A percentile compares a stretch with the other conserved stretches of the same genome.
phyloP scores from a whole-genome alignment of 2,888 invertebrate species.

The Lacanobia wlatinum region DNA sequence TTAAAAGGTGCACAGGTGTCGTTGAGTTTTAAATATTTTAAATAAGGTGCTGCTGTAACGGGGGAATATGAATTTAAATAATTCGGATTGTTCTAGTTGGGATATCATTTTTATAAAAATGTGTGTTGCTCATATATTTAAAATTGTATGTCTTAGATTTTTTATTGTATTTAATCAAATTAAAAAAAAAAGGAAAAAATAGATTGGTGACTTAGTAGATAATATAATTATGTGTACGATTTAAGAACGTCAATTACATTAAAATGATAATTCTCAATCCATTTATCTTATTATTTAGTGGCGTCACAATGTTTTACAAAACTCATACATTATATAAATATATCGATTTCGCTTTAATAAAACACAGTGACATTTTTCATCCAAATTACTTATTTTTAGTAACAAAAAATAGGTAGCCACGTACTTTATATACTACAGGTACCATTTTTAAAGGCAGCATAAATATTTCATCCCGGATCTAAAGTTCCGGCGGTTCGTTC shows the following conservation, averaged over 20 bases:
- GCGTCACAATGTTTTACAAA: neutral
- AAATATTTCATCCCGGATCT: neutral
- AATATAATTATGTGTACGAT: conserved; percentile 8
- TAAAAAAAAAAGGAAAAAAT: neutral
- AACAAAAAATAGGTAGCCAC: neutral
- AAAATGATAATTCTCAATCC: neutral
- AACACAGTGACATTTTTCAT: neutral
- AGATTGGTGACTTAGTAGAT: conserved; percentile 1
- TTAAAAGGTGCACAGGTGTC: conserved; percentile 7
- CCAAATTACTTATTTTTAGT: too few relatives aligned
- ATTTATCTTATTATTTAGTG: neutral
- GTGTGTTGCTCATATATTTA: conserved; percentile 36
- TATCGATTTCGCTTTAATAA: neutral
- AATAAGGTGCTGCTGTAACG: conserved; percentile 30
- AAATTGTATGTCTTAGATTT: conserved; percentile 27
- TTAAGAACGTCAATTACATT: conserved; percentile 30
- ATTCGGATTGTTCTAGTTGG: conserved; percentile 18
- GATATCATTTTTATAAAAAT: conserved; percentile 40
- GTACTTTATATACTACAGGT: neutral
- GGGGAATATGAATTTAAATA: conserved; percentile 29
- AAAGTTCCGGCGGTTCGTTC: neutral
- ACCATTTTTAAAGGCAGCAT: neutral
- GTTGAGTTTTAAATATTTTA: conserved; percentile 12
- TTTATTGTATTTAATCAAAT: conserved; percentile 25
- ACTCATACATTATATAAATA: neutral